These are phyloP conservation scores for Megalurothrips usitatus DNA, from an alignment of 2,888 invertebrate genomes.

Conservation along the genomic window DNA sequence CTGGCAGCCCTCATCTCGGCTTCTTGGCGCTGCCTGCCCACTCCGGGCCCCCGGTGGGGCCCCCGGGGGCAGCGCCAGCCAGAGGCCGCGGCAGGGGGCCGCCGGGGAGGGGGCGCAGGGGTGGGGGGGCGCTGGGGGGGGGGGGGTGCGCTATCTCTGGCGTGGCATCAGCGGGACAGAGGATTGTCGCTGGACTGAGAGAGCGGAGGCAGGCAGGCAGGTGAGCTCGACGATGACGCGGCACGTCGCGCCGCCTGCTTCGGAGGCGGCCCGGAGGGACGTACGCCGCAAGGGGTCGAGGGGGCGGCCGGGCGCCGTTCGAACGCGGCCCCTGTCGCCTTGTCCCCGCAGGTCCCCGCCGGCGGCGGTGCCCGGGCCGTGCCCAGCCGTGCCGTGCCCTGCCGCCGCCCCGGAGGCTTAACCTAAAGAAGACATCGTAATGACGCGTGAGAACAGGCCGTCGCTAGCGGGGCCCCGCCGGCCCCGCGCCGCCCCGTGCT, in stretches of 20 bases:
- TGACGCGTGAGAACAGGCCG: conserved; percentile 10
- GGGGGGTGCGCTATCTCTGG: conserved; percentile 6
- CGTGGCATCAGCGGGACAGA: neutral
- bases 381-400: neutral
- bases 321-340: neutral
- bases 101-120: neutral
- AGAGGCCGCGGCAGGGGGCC: neutral
- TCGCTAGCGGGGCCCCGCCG: neutral
- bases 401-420: neutral
- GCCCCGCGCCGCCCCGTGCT: neutral
- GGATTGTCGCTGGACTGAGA: conserved; percentile 5
- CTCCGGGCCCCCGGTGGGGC: neutral
- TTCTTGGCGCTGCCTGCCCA: too few species aligned
- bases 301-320: too few species aligned
- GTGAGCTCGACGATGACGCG: conserved; percentile 1
- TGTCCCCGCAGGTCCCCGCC: conserved; percentile 11
- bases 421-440: conserved; percentile 22
- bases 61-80: neutral
- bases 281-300: too few species aligned
- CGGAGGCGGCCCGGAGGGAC: neutral
- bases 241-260: neutral
- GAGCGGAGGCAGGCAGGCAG: neutral
- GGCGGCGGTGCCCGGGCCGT: neutral
- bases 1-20: too few species aligned
- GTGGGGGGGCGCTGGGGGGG: neutral